Evolutionary conservation across 53 echinoderm and acorn worm species (phyloP).

Genomic region (Paracentrotus lividus): DNA sequence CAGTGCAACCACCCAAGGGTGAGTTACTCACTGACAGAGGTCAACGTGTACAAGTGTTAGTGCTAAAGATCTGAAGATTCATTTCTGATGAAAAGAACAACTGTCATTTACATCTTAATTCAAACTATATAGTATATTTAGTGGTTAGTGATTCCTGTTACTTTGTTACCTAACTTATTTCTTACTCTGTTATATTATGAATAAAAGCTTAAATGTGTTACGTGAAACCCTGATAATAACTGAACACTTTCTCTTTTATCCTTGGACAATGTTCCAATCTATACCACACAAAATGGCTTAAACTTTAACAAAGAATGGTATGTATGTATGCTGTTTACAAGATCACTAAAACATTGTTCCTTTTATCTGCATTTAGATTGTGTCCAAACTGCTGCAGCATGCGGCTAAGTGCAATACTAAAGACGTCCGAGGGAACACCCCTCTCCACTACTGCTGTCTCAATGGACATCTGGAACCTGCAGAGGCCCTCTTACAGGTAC

Average conservation of each 20-base stretch:
- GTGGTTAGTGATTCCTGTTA: not conserved
- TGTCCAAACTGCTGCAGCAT: constrained; percentile 85
- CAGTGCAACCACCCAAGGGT: constrained; percentile 92
- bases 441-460: constrained; percentile 95
- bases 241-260: no score
- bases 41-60: not conserved
- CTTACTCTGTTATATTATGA: no score
- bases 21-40: not conserved
- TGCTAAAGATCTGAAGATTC: no score
- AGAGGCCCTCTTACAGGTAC: constrained; percentile 52
- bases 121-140: no score
- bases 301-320: not conserved
- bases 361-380: constrained; percentile 73
- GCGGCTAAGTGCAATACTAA: constrained; percentile 96
- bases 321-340: not conserved
- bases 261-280: no score
- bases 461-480: constrained; percentile 89
- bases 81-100: no score
- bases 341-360: not conserved
- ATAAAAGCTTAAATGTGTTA: not conserved
- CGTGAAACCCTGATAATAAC: not conserved
- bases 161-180: no score
- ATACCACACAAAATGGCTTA: no score
- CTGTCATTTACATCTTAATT: no score
- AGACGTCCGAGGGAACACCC: constrained; percentile 91